phyloP scores from a whole-genome alignment of 1,140 invertebrate genomes.

The Ceratina japonica region DNA sequence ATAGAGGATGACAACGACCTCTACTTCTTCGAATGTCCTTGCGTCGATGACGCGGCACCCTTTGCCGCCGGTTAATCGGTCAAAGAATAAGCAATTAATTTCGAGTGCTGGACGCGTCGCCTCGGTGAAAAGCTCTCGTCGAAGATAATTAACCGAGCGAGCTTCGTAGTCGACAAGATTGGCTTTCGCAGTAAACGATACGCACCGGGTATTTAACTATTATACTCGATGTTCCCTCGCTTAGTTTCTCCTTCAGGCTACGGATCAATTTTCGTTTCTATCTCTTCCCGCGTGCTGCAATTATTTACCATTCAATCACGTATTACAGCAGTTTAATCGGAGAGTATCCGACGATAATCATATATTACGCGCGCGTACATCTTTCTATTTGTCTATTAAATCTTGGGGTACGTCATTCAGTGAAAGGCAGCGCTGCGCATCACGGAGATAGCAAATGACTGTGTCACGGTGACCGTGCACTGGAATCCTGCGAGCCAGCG shows the following conservation, averaged over 20 bases:
- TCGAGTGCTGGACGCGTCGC: conserved; percentile 46
- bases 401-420: conserved; percentile 23
- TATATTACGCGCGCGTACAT: conserved; percentile 31
- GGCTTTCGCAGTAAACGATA: conserved; percentile 51
- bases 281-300: conserved; percentile 8
- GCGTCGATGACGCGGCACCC: conserved; percentile 35
- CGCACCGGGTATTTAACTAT: conserved; percentile 47
- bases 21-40: conserved; percentile 9
- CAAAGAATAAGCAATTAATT: conserved; percentile 57
- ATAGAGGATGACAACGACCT: neutral
- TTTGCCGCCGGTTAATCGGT: conserved; percentile 47
- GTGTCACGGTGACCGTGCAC: conserved; percentile 43
- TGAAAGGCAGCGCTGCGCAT: conserved; percentile 28
- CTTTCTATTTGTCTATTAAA: conserved; percentile 49
- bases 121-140: conserved; percentile 60
- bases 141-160: conserved; percentile 57
- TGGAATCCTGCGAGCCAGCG: conserved; percentile 25
- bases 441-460: conserved; percentile 30
- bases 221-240: conserved; percentile 31
- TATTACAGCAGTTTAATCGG: conserved; percentile 41
- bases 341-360: conserved; percentile 43
- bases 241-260: conserved; percentile 16
- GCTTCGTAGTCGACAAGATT: conserved; percentile 12
- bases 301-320: conserved; percentile 46
- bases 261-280: neutral